Evolutionary conservation across 2,888 invertebrate species (phyloP), one percentile per base, ranked within the genome.

Genomic region (Meteorus cinctellus): DNA sequence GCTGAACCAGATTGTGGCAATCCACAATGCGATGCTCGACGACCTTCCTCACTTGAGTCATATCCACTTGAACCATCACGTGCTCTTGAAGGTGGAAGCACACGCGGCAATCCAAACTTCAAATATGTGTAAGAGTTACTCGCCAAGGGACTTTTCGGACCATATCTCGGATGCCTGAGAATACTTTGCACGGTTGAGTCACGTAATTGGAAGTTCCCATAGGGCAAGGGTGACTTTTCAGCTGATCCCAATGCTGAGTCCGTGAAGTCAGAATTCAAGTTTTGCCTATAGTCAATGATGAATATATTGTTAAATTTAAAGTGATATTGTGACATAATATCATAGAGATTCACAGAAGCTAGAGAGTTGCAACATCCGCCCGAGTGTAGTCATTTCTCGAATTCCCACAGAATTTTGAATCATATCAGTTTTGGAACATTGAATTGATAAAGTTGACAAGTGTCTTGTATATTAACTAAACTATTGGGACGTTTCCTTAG

Each of bases 131-230:
- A 97, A 93, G 97, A 97, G 88, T 97, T 97, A 62, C 96, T 95
- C 62, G 96, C 96, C 77, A 97, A 91, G 0, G 96, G 96, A 75
- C 92, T 95, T 94, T 96, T 95, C 76, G 96, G 95, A 86, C 97
- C 96, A 91, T 96, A 97, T 90, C 97, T 92, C 66, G 97, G 97
- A 90, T 97, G 97, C 65, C 95, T 93, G 71, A 96, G 90, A 81
- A 97, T 97, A 73, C 96, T 96, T 90, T 97, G 97, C 72, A 97
- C 97, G 70, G 97, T 97, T 76, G 97, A 96, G 87, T 98, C 97
- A 77, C 97, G 92, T 55, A 98, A 92, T 89, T 97, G 97, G 90
- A 98, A 98, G 90, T 97, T 97, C 75, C 97, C 97, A 90, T 97
- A 97, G 74, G 97, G 97, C 84, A 97, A 92, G 60, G 97, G 97